These are phyloP conservation scores for Poecilia latipinna DNA, from an alignment of 2,113 vertebrate species.

Conservation along the genomic window DNA sequence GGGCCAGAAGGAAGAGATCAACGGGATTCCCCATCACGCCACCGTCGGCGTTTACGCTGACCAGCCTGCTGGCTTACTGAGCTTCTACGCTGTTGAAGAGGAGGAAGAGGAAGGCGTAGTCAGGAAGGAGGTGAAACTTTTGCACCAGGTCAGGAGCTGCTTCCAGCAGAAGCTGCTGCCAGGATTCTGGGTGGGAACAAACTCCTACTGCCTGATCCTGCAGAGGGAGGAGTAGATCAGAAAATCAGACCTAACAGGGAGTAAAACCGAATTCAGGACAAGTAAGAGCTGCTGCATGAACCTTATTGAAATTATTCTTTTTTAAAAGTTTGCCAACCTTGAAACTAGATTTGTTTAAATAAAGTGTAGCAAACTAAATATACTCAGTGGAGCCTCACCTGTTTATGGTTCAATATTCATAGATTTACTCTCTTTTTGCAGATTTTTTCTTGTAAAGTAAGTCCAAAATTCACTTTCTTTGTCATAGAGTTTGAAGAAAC, in stretches of 20 bases:
- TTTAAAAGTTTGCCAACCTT: background rate
- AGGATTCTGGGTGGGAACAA: constrained; percentile 66
- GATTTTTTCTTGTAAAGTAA: too few species aligned
- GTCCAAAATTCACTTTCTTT: too few species aligned
- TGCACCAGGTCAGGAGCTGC: constrained; percentile 48
- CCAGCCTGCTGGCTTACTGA: constrained; percentile 71
- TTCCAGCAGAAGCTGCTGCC: constrained; percentile 64
- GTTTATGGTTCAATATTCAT: too few species aligned
- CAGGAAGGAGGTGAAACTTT: constrained; percentile 47
- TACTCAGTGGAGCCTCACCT: too few species aligned
- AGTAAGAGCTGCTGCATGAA: background rate
- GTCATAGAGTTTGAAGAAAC: too few species aligned
- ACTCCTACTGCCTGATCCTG: constrained; percentile 58
- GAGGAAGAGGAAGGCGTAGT: constrained; percentile 39
- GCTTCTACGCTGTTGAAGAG: constrained; percentile 64
- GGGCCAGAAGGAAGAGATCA: constrained; percentile 26
- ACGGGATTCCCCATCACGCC: constrained; percentile 38
- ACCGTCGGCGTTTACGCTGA: constrained; percentile 73
- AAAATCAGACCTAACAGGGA: background rate
- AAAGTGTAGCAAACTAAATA: too few species aligned
- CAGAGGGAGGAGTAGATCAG: constrained; percentile 48
- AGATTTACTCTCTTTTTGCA: too few species aligned
- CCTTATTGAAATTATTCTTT: background rate
- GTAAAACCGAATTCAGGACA: background rate
- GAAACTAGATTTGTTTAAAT: too few species aligned